Percentiles rank a stretch among this genome's conserved stretches.
phyloP scores from a whole-genome alignment of 1,140 invertebrate species.

The Zaprionus vittiger region DNA sequence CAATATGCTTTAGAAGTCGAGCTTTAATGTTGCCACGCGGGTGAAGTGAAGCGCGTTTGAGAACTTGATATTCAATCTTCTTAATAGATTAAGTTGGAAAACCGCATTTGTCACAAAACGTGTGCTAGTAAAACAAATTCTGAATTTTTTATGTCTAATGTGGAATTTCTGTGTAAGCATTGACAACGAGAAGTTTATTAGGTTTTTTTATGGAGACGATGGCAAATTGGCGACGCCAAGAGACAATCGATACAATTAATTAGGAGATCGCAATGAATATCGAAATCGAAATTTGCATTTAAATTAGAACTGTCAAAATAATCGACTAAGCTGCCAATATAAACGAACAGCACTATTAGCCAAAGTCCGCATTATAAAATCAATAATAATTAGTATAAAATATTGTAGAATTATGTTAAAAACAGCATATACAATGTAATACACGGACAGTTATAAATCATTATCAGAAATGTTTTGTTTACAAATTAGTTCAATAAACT shows the following conservation, averaged over 20 bases:
- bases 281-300: constrained; percentile 73
- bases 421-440: background rate
- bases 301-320: constrained; percentile 72
- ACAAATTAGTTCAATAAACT: constrained; percentile 47
- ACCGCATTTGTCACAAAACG: constrained; percentile 53
- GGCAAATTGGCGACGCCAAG: constrained; percentile 56
- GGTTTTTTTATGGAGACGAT: constrained; percentile 26
- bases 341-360: constrained; percentile 26
- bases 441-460: constrained; percentile 4
- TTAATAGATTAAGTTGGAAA: constrained; percentile 54
- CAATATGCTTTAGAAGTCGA: constrained; percentile 46
- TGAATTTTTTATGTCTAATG: constrained; percentile 46
- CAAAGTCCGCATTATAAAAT: constrained; percentile 24
- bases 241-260: constrained; percentile 66
- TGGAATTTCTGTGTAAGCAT: constrained; percentile 61
- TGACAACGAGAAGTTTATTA: constrained; percentile 29
- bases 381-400: background rate
- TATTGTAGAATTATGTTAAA: constrained; percentile 2
- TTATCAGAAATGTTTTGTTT: constrained; percentile 34
- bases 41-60: constrained; percentile 52
- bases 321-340: constrained; percentile 32
- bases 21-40: constrained; percentile 41
- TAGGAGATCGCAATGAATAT: constrained; percentile 71
- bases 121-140: constrained; percentile 38
- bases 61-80: constrained; percentile 58